A percentile compares a stretch with the other conserved stretches of the same genome.
Conservation (phyloP, 2,888 invertebrate species). For the Drosophila aldrichi region DNA sequence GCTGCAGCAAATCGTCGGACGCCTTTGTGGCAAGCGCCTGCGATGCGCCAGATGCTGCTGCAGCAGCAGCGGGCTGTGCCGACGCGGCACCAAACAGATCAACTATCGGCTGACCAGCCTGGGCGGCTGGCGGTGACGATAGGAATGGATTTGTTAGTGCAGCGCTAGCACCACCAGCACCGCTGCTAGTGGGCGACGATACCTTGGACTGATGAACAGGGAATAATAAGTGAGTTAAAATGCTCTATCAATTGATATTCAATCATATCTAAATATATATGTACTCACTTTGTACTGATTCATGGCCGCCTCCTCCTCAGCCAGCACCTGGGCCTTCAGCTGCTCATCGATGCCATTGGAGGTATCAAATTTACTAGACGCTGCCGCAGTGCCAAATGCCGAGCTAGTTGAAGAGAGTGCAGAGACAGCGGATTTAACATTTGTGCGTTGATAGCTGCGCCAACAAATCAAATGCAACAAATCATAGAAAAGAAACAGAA, state of each 20-base stretch:
- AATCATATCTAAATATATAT: slow-evolving; percentile 4
- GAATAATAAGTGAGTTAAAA: slow-evolving; percentile 14
- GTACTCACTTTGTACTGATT: slow-evolving; percentile 95
- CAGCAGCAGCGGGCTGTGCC: slow-evolving; percentile 81
- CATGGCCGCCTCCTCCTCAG: slow-evolving; percentile 98
- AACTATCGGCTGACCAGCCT: slow-evolving; percentile 88
- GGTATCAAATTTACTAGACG: slow-evolving; percentile 89
- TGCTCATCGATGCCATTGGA: slow-evolving; percentile 94
- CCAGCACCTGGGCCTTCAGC: slow-evolving; percentile 93
- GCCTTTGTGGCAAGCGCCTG: slow-evolving; percentile 87
- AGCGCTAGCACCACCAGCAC: slow-evolving; percentile 86
- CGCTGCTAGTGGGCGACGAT: slow-evolving; percentile 90
- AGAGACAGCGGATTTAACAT: slow-evolving; percentile 95
- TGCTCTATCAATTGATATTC: slow-evolving; percentile 5
- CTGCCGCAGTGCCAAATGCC: slow-evolving; percentile 94
- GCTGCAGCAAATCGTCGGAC: slow-evolving; percentile 94
- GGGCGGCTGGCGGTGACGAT: slow-evolving; percentile 88
- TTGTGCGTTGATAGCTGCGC: slow-evolving; percentile 91
- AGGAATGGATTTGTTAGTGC: slow-evolving; percentile 94
- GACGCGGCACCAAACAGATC: slow-evolving; percentile 90
- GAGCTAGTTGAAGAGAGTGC: slow-evolving; percentile 95
- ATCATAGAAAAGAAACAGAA: slow-evolving; percentile 41
- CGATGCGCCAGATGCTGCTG: slow-evolving; percentile 85
- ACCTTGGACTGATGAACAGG: slow-evolving; percentile 89
- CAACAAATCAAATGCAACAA: slow-evolving; percentile 49